Evolutionary conservation across 23 tunicate species (phyloP).

Genomic region (Halocynthia roretzi): DNA sequence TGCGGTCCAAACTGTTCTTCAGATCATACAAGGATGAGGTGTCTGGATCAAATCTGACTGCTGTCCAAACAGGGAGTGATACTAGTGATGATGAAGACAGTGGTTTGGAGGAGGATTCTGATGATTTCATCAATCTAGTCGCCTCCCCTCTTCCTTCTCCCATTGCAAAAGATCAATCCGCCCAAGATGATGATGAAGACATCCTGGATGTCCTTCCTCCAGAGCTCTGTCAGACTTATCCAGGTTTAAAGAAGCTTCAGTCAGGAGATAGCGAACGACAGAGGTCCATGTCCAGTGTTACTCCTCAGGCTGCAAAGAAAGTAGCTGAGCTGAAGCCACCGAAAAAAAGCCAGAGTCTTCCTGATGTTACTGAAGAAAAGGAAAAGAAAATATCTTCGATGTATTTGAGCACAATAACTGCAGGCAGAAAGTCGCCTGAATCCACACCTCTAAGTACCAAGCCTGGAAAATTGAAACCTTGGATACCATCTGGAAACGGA

Average conservation of each 20-base stretch:
- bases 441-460: slow-evolving; percentile 28
- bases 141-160: background rate
- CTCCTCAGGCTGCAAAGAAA: no score
- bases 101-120: background rate
- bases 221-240: slow-evolving; percentile 52
- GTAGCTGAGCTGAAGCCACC: slow-evolving; percentile 10
- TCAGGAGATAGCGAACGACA: background rate
- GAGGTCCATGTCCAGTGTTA: background rate
- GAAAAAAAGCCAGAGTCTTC: slow-evolving; percentile 53
- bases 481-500: slow-evolving; percentile 7
- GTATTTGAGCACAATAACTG: background rate
- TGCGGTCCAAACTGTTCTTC: slow-evolving; percentile 37
- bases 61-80: slow-evolving; percentile 18
- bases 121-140: background rate
- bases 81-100: slow-evolving; percentile 10
- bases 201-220: slow-evolving; percentile 45
- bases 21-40: no score
- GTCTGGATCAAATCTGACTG: slow-evolving; percentile 19
- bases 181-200: slow-evolving; percentile 11
- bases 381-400: slow-evolving; percentile 17
- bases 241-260: slow-evolving; percentile 3
- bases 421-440: slow-evolving; percentile 7
- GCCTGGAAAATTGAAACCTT: slow-evolving; percentile 49
- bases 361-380: slow-evolving; percentile 39
- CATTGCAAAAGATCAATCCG: background rate